phyloP scores from a whole-genome alignment of 2,113 vertebrate species.

The Trinectes maculatus region DNA sequence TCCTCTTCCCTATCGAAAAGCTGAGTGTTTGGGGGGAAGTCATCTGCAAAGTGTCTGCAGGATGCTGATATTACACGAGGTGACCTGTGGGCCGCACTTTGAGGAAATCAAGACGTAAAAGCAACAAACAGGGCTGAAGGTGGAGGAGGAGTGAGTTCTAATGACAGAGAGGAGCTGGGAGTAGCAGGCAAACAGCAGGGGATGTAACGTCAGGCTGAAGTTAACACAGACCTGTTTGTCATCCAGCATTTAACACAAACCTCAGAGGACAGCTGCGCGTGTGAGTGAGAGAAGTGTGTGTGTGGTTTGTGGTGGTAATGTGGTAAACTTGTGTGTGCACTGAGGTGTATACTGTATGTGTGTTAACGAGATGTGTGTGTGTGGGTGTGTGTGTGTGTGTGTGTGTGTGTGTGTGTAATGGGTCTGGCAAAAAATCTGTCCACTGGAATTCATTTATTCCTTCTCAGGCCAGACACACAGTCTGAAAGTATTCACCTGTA shows the following conservation, averaged over 20 bases:
- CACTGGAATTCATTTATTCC: conserved; percentile 63
- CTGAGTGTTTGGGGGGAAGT: neutral
- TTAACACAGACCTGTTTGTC: conserved; percentile 62
- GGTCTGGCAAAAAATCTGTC: conserved; percentile 26
- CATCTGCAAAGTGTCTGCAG: conserved; percentile 1
- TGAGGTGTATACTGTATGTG: neutral
- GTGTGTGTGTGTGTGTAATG: conserved; percentile 11
- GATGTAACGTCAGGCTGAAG: conserved; percentile 30
- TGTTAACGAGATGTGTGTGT: neutral
- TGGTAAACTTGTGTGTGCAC: conserved; percentile 7
- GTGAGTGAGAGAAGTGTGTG: conserved; percentile 35
- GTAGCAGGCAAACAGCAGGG: conserved; percentile 51
- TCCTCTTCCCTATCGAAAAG: neutral
- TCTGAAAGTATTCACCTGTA: conserved; percentile 43
- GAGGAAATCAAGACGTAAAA: neutral
- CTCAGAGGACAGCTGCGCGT: conserved; percentile 41
- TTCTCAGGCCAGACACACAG: conserved; percentile 45
- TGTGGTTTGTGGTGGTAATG: conserved; percentile 7
- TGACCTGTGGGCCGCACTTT: neutral
- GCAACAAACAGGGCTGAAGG: conserved; percentile 3
- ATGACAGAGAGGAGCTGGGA: conserved; percentile 47
- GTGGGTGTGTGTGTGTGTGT: conserved; percentile 10
- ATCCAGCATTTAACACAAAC: conserved; percentile 53
- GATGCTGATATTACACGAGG: conserved; percentile 4
- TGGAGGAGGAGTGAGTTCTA: conserved; percentile 27